Evolutionary conservation across 2,797 vertebrate genomes (phyloP).

Genomic region (Brachymystax lenok): DNA sequence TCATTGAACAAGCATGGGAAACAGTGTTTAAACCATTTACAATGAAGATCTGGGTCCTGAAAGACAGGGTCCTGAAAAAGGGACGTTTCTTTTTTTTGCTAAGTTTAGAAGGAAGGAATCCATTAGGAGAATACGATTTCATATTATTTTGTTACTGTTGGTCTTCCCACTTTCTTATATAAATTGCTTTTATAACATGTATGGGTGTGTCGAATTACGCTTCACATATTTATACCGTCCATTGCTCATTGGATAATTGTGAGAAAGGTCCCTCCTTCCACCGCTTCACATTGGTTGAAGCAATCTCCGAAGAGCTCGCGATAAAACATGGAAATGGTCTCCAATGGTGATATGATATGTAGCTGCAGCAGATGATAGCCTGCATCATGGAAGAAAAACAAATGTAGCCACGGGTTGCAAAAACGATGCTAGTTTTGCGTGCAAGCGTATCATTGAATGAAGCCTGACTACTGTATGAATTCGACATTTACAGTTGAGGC

Average conservation of each 20-base stretch:
- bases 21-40: too few relatives aligned
- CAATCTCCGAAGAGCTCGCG: constrained; percentile 38
- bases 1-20: too few relatives aligned
- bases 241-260: constrained; percentile 20
- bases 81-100: too few relatives aligned
- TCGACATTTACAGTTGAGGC: background rate
- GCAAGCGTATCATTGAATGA: background rate
- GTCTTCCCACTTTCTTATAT: background rate
- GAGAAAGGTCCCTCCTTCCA: constrained; percentile 21
- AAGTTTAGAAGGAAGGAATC: background rate
- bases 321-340: constrained; percentile 46
- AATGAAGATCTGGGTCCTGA: too few relatives aligned
- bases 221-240: background rate
- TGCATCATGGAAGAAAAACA: constrained; percentile 11
- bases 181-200: background rate
- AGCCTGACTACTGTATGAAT: background rate
- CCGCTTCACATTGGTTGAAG: constrained; percentile 22
- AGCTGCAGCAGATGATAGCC: constrained; percentile 30
- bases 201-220: constrained; percentile 1
- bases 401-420: background rate
- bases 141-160: background rate
- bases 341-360: constrained; percentile 55
- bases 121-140: background rate
- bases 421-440: background rate
- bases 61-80: too few relatives aligned